phyloP scores from a whole-genome alignment of 2,113 vertebrate species.

The Forbesichthys papilliferus region DNA sequence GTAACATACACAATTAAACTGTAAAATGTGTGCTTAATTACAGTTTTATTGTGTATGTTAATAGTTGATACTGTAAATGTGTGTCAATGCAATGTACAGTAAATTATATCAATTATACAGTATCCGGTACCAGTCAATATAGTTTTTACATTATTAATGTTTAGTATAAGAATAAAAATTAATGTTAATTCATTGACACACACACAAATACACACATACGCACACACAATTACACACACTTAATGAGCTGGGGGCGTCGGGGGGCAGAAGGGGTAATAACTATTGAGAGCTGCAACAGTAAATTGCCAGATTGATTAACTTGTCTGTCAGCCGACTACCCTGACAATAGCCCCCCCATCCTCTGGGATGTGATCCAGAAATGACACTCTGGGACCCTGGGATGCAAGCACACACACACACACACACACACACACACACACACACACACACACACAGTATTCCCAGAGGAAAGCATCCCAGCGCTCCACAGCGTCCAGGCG shows the following conservation, averaged over 20 bases:
- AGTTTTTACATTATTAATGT: not conserved
- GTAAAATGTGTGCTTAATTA: too few species aligned
- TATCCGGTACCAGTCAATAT: not conserved
- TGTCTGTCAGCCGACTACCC: constrained; percentile 66
- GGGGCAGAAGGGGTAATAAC: constrained; percentile 18
- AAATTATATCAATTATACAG: not conserved
- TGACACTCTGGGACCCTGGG: constrained; percentile 6
- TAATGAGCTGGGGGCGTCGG: not conserved
- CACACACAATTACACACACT: constrained; percentile 4
- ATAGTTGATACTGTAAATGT: not conserved
- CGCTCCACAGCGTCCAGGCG: constrained; percentile 59
- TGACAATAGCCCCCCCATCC: constrained; percentile 66
- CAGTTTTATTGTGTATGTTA: too few species aligned
- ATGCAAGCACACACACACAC: constrained; percentile 26
- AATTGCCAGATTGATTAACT: constrained; percentile 80
- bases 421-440: constrained; percentile 23
- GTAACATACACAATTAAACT: too few species aligned
- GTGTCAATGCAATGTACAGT: not conserved
- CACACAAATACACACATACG: not conserved
- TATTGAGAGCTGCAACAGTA: constrained; percentile 56
- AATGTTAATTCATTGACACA: not conserved
- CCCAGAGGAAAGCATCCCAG: constrained; percentile 21
- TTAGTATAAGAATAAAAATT: not conserved
- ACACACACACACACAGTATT: not conserved
- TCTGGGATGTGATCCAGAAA: too few species aligned